Percentiles rank a stretch among this genome's conserved stretches.
phyloP scores from a whole-genome alignment of 1,140 invertebrate genomes.

The Bicyclus anynana region DNA sequence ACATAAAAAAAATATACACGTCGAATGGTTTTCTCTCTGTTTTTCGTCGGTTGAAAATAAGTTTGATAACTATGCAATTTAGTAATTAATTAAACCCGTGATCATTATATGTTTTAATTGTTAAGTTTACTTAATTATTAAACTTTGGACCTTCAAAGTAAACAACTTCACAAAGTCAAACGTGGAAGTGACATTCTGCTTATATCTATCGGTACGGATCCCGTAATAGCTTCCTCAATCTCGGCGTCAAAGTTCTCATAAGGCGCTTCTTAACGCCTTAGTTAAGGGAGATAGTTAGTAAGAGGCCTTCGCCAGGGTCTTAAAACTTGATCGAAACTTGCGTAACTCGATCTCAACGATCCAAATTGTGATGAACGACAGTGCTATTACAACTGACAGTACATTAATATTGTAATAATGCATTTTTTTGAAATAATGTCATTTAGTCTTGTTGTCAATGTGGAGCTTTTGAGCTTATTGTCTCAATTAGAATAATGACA shows the following conservation, averaged over 20 bases:
- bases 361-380: conserved; percentile 48
- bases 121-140: too few relatives aligned
- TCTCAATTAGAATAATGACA: too few relatives aligned
- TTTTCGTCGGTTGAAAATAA: too few relatives aligned
- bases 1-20: too few relatives aligned
- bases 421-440: too few relatives aligned
- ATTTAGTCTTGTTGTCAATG: too few relatives aligned
- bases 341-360: conserved; percentile 68
- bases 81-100: too few relatives aligned
- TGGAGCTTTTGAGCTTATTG: too few relatives aligned
- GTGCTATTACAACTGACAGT: conserved; percentile 42
- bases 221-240: conserved; percentile 75
- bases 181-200: conserved; percentile 73
- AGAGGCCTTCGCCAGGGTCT: conserved; percentile 73
- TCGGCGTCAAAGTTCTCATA: conserved; percentile 74
- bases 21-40: too few relatives aligned
- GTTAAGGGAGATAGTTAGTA: conserved; percentile 75
- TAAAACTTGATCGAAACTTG: conserved; percentile 72
- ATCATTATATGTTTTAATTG: too few relatives aligned
- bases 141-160: conserved; percentile 62
- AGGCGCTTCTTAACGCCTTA: conserved; percentile 73
- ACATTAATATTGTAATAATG: conserved; percentile 52
- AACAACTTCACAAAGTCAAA: conserved; percentile 70
- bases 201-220: conserved; percentile 73
- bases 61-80: too few relatives aligned